phyloP scores from a whole-genome alignment of 2,888 invertebrate species.

The Aethes cnicana region DNA sequence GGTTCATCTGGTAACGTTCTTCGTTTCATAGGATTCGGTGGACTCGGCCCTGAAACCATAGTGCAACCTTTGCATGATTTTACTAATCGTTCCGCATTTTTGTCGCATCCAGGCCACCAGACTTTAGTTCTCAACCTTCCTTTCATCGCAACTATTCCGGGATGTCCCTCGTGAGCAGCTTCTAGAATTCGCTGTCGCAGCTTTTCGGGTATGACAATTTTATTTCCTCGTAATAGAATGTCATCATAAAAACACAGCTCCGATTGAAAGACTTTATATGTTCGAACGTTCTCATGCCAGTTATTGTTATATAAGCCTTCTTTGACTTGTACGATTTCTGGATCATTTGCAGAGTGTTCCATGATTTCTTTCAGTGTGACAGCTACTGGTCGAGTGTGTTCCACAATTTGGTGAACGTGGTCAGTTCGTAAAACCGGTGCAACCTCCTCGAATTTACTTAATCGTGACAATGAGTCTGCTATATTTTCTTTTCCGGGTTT shows the following conservation, averaged over 20 bases:
- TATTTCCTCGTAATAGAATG: constrained; percentile 20
- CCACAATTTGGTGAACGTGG: background rate
- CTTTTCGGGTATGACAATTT: constrained; percentile 16
- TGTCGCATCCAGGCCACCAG: constrained; percentile 31
- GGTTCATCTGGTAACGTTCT: constrained; percentile 8
- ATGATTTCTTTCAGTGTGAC: constrained; percentile 5
- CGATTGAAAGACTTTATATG: constrained; percentile 18
- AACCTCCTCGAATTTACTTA: background rate
- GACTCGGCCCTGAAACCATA: constrained; percentile 20
- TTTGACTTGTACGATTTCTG: constrained; percentile 10
- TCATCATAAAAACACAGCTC: constrained; percentile 24
- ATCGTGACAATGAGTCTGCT: background rate
- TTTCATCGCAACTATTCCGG: constrained; percentile 28
- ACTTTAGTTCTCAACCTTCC: constrained; percentile 23
- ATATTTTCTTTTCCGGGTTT: constrained; percentile 27
- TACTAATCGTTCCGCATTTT: constrained; percentile 17
- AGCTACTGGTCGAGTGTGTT: background rate
- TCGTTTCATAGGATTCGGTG: constrained; percentile 9
- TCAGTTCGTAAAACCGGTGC: background rate
- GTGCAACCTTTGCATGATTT: constrained; percentile 31
- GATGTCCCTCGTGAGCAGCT: constrained; percentile 32
- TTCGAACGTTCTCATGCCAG: background rate
- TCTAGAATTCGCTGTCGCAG: constrained; percentile 29
- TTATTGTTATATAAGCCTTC: background rate
- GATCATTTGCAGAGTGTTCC: background rate